phyloP scores from a whole-genome alignment of 2,888 invertebrate species.

The Cerastis rubricosa region DNA sequence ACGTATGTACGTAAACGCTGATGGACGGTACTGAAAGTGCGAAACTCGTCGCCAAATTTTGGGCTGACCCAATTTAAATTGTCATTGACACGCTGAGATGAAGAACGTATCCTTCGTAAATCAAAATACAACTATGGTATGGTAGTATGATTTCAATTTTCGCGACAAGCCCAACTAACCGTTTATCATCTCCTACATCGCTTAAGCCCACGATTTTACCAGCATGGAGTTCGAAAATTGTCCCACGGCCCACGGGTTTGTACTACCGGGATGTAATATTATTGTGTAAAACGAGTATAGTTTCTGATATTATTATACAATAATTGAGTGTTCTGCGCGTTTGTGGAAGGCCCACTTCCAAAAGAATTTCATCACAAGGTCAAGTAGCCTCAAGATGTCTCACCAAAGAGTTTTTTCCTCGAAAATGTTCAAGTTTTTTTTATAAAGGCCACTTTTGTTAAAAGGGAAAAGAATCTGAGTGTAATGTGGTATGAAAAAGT shows the following conservation, averaged over 20 bases:
- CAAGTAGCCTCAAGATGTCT: constrained; percentile 27
- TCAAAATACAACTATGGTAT: not conserved
- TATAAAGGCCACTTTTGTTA: constrained; percentile 32
- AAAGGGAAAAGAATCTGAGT: constrained; percentile 33
- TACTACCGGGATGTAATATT: not conserved
- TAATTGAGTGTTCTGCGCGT: not conserved
- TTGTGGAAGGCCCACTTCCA: constrained; percentile 12
- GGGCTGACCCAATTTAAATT: no score
- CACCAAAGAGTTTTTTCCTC: constrained; percentile 33
- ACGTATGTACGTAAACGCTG: not conserved
- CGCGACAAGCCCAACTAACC: no score
- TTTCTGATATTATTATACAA: not conserved
- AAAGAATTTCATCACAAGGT: constrained; percentile 46
- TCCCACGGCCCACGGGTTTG: no score
- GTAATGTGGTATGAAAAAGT: constrained; percentile 33
- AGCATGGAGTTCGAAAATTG: no score
- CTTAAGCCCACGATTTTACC: no score
- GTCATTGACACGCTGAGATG: no score
- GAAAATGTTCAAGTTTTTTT: constrained; percentile 39
- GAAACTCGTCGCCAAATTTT: no score
- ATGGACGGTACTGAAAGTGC: no score
- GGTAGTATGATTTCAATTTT: no score
- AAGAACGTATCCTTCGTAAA: not conserved
- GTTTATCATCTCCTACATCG: no score
- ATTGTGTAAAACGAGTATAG: not conserved